Evolutionary conservation across 2,113 vertebrate species (phyloP).

Genomic region (Axis porcinus): DNA sequence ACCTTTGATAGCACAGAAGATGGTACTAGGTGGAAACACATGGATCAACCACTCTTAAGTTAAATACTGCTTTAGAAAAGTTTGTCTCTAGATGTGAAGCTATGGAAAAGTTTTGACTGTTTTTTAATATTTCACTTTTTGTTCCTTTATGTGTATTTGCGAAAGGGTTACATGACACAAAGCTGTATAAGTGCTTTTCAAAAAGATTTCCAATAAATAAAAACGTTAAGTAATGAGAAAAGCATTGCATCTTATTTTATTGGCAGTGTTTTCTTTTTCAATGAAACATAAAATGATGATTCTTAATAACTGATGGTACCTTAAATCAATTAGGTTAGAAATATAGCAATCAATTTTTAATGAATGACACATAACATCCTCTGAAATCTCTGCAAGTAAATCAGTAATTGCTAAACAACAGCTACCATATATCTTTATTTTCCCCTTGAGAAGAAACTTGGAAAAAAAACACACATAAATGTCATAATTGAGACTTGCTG

Average conservation of each 20-base stretch:
- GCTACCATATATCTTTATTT: not conserved
- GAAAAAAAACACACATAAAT: not conserved
- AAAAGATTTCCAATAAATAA: not conserved
- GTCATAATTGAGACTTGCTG: not conserved
- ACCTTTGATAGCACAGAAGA: not conserved
- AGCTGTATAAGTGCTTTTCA: not conserved
- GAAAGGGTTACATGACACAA: not conserved
- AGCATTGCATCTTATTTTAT: not conserved
- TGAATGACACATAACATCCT: not conserved
- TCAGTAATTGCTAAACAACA: conserved; percentile 2
- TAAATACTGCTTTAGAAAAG: not conserved
- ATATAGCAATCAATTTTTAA: not conserved
- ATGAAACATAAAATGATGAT: not conserved
- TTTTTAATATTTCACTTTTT: not conserved
- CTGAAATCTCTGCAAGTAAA: not conserved
- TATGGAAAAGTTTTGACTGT: not conserved
- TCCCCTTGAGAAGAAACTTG: not conserved
- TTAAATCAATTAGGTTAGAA: not conserved
- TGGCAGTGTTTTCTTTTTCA: not conserved
- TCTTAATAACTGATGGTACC: not conserved
- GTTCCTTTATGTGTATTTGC: not conserved
- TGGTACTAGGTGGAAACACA: not conserved
- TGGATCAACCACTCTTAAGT: not conserved
- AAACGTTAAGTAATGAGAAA: not conserved
- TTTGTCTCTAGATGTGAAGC: not conserved